phyloP scores from a whole-genome alignment of 2,113 vertebrate genomes.

The Pelvicachromis taeniatus region DNA sequence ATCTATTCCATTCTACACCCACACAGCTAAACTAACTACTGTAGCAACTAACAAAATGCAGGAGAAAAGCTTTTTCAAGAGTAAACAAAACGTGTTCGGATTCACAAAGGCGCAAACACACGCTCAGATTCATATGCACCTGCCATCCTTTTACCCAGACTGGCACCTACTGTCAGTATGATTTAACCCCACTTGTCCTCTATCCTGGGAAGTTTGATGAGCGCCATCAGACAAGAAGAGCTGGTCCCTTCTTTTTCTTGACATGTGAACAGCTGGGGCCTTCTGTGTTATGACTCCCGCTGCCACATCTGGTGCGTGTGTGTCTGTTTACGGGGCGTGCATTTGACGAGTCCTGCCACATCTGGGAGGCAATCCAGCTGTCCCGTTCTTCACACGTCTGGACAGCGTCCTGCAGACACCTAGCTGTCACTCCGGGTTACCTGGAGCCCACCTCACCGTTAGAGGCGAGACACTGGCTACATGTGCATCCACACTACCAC shows the following conservation, averaged over 20 bases:
- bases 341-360: conserved; percentile 40
- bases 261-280: conserved; percentile 54
- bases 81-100: conserved; percentile 5
- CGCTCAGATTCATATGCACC: conserved; percentile 5
- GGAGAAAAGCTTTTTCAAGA: conserved; percentile 1
- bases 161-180: conserved; percentile 28
- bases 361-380: conserved; percentile 54
- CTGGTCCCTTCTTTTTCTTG: conserved; percentile 8
- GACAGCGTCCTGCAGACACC: conserved; percentile 43
- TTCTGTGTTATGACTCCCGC: conserved; percentile 46
- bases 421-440: conserved; percentile 64
- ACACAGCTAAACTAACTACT: conserved; percentile 53
- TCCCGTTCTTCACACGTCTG: conserved; percentile 34
- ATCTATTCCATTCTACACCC: conserved; percentile 58
- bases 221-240: conserved; percentile 1
- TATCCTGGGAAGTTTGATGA: conserved; percentile 18
- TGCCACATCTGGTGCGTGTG: conserved; percentile 49
- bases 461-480: conserved; percentile 14
- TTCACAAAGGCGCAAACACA: neutral
- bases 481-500: conserved; percentile 16
- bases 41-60: conserved; percentile 27
- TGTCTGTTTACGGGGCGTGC: neutral
- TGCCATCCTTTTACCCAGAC: neutral
- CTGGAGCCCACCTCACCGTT: conserved; percentile 52
- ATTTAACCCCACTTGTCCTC: conserved; percentile 48